Evolutionary conservation across 2,113 vertebrate species (phyloP), one percentile per base, ranked within the genome.

Genomic region (Lepus europaeus): DNA sequence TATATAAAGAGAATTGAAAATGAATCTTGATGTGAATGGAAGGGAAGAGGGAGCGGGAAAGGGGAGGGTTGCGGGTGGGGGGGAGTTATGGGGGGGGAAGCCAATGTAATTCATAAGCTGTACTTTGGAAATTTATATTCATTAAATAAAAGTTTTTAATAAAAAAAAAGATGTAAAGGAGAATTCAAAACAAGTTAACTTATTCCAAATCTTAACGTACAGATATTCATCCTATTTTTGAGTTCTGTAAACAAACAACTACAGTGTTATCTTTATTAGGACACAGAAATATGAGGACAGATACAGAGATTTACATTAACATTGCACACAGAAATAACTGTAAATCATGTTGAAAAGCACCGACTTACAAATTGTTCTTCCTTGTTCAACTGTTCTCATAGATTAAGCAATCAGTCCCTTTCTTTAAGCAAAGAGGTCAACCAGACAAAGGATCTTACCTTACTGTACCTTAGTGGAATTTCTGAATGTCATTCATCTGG

Each of bases 401-500:
- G 33, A 90, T 73, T 6, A 92, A 91, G 29, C 6, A 53, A 87
- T 69, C 9, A 70, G 16, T 10, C 0, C 3, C 25, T 8, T 17
- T 66, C 92, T 81, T 63, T 22, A 73, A 92, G 79, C 51, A 80
- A 94, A 31, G 4, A 68, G n/a, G 9, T 90, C 20, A 92, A 85
- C 11, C 14, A 23, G 39, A 33, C 23, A 78, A 89, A 77, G 22
- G 0, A 22, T 33, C 93, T 84, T 96, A 94, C 94, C 96, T 96
- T 89, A 91, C 6, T 80, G 76, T 77, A 87, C 45, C 74, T 95
- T 74, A 93, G 83, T 33, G 51, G 89, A 93, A 94, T n/a, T 91
- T 94, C 64, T 29, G n/a, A 61, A 72, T 87, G 23, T 91, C 79
- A 91, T 56, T 78, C 76, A 45, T 49, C 80, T 83, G 74, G 23